Evolutionary conservation across 2,113 vertebrate genomes (phyloP).

Genomic region (Petromus typicus): DNA sequence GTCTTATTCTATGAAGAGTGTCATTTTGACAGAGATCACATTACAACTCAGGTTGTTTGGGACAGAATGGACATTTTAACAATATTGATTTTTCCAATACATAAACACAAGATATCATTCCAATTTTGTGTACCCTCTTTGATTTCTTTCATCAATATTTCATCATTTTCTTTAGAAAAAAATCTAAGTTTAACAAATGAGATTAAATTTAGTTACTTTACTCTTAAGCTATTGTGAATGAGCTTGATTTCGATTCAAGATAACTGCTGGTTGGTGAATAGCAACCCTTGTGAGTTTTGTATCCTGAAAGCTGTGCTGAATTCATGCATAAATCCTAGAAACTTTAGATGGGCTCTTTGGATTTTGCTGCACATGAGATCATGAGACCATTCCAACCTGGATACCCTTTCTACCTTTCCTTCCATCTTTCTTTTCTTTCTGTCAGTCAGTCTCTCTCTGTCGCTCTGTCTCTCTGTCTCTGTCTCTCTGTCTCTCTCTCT

Average conservation of each 20-base stretch:
- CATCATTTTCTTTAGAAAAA: background rate
- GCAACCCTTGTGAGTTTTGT: background rate
- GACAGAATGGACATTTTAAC: background rate
- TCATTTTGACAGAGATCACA: background rate
- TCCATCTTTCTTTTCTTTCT: too few species aligned
- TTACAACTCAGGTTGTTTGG: background rate
- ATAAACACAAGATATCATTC: background rate
- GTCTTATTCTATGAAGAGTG: background rate
- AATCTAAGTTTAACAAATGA: background rate
- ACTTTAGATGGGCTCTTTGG: background rate
- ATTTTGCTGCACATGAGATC: background rate
- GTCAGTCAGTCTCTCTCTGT: too few species aligned
- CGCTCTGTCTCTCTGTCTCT: too few species aligned
- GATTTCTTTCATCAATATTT: background rate
- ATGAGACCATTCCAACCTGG: background rate
- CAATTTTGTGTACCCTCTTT: background rate
- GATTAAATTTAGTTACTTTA: background rate
- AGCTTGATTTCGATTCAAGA: background rate
- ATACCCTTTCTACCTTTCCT: too few species aligned
- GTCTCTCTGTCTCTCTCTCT: too few species aligned
- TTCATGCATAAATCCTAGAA: background rate
- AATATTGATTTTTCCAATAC: background rate
- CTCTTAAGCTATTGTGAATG: background rate
- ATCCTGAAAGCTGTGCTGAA: background rate
- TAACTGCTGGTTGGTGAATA: background rate